A percentile compares a stretch with the other conserved stretches of the same genome.
Conservation (phyloP, 1,140 invertebrate species). For the Drosophila suzukii region DNA sequence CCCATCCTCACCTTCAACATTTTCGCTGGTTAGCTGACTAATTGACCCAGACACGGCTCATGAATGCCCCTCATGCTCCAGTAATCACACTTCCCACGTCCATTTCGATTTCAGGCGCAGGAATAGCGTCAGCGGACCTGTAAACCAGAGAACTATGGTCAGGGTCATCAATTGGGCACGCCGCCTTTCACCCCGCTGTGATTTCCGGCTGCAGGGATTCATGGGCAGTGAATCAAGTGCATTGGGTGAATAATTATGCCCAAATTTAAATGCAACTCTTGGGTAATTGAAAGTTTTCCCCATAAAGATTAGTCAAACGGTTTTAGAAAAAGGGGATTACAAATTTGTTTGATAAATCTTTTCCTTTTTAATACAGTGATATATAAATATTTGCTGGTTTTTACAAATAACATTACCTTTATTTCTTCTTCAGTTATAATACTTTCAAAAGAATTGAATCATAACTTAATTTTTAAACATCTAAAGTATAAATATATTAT, state of each 20-base stretch:
- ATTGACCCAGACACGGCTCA: slow-evolving; percentile 46
- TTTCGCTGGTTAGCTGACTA: slow-evolving; percentile 33
- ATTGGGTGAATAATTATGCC: slow-evolving; percentile 12
- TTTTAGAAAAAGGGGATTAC: not conserved
- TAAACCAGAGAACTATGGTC: slow-evolving; percentile 26
- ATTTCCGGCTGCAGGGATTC: slow-evolving; percentile 17
- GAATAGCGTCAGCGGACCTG: slow-evolving; percentile 15
- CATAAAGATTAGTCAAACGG: not conserved
- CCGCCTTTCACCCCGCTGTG: slow-evolving; percentile 1
- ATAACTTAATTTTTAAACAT: too few species aligned
- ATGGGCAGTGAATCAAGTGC: slow-evolving; percentile 22
- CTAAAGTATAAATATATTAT: too few species aligned
- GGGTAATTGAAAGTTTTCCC: not conserved
- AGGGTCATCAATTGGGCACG: slow-evolving; percentile 31
- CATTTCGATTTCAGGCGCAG: slow-evolving; percentile 26
- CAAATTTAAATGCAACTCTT: slow-evolving; percentile 12
- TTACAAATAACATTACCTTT: too few species aligned
- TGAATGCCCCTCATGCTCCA: slow-evolving; percentile 51
- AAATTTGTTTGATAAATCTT: too few species aligned
- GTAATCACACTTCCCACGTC: slow-evolving; percentile 38
- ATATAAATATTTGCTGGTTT: too few species aligned
- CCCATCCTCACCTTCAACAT: not conserved
- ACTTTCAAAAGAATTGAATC: too few species aligned
- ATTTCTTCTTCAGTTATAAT: too few species aligned
- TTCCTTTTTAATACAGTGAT: too few species aligned